Conservation (phyloP, 1,140 invertebrate species). For the Drosophila repletoides region DNA sequence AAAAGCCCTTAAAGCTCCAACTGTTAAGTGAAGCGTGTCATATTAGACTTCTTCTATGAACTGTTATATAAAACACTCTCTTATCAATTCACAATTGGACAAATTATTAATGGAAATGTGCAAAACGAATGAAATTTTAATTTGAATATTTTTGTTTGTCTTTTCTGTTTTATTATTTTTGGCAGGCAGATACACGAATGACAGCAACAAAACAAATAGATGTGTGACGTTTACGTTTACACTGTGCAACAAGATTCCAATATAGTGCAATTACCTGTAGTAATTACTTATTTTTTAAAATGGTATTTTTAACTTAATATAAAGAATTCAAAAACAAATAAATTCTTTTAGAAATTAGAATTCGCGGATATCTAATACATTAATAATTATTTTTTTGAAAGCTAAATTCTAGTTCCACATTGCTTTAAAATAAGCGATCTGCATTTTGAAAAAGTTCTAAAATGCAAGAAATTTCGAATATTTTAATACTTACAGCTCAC, state of each 20-base stretch:
- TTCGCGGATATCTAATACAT: too few species aligned
- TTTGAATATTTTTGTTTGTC: neutral
- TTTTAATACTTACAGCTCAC: neutral
- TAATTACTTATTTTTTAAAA: too few species aligned
- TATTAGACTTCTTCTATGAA: conserved; percentile 1
- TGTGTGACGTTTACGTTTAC: conserved; percentile 52
- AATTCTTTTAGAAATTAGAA: too few species aligned
- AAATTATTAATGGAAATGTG: conserved; percentile 28
- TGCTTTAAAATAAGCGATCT: too few species aligned
- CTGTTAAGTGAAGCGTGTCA: conserved; percentile 13
- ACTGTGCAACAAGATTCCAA: conserved; percentile 27
- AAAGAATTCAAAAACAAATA: too few species aligned
- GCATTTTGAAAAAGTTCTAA: too few species aligned
- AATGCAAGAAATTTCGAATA: too few species aligned
- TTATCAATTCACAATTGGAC: conserved; percentile 23
- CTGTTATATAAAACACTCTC: conserved; percentile 26
- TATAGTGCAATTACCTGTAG: too few species aligned
- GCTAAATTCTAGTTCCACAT: too few species aligned
- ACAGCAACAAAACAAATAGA: conserved; percentile 62
- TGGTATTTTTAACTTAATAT: too few species aligned
- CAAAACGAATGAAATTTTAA: conserved; percentile 6
- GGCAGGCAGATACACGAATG: conserved; percentile 39
- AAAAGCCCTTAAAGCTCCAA: conserved; percentile 1
- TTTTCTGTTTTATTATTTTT: conserved; percentile 16
- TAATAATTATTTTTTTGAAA: too few species aligned